A percentile compares a stretch with the other conserved stretches of the same genome.
Evolutionary conservation across 2,888 invertebrate species (phyloP).

Genomic region (Diarsia rubi): DNA sequence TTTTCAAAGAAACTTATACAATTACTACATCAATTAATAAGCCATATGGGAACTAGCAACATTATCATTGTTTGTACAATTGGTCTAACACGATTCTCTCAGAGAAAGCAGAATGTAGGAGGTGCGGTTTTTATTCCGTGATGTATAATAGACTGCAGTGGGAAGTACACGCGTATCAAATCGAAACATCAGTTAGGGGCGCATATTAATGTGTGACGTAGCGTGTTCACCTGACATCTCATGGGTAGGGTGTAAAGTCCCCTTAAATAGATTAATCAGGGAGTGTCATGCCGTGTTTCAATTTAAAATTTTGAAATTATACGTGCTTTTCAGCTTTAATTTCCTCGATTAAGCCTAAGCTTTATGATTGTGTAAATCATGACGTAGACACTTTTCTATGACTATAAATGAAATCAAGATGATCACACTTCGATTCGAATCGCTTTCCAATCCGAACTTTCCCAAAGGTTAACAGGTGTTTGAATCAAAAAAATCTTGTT

Average conservation of each 20-base stretch:
- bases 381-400: slow-evolving; percentile 49
- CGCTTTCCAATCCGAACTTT: slow-evolving; percentile 69
- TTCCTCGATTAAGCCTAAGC: slow-evolving; percentile 17
- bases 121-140: slow-evolving; percentile 74
- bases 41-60: slow-evolving; percentile 32
- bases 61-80: slow-evolving; percentile 43
- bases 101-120: slow-evolving; percentile 42
- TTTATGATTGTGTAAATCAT: slow-evolving; percentile 51
- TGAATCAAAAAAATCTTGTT: slow-evolving; percentile 43
- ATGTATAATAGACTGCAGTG: slow-evolving; percentile 71
- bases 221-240: slow-evolving; percentile 80
- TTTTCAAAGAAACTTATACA: background rate
- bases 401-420: slow-evolving; percentile 53
- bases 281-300: slow-evolving; percentile 59
- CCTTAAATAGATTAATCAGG: slow-evolving; percentile 63
- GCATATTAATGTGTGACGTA: slow-evolving; percentile 75
- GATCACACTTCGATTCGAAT: slow-evolving; percentile 64
- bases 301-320: slow-evolving; percentile 43
- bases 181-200: slow-evolving; percentile 77
- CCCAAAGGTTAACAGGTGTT: slow-evolving; percentile 68
- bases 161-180: slow-evolving; percentile 73
- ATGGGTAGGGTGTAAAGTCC: slow-evolving; percentile 66
- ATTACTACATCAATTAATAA: background rate
- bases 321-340: slow-evolving; percentile 23
- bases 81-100: slow-evolving; percentile 19